Percentiles rank a stretch among this genome's conserved stretches.
Evolutionary conservation across 2,113 vertebrate genomes (phyloP).

Genomic region (Pelobates fuscus): DNA sequence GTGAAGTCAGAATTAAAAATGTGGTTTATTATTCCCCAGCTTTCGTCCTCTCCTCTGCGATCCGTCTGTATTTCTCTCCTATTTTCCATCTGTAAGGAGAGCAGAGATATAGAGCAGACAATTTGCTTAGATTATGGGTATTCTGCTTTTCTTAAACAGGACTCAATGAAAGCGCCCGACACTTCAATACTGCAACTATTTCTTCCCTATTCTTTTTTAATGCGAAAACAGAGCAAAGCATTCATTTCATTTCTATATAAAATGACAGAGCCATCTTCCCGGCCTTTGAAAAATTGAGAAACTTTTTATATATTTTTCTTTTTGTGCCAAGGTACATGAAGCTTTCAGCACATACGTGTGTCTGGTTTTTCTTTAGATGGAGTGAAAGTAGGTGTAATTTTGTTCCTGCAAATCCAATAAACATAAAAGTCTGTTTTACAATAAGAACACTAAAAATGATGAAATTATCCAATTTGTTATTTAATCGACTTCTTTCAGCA

Average conservation of each 20-base stretch:
- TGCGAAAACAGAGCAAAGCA: conserved; percentile 6
- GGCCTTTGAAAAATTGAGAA: conserved; percentile 23
- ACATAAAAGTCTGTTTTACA: background rate
- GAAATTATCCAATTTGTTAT: too few relatives aligned
- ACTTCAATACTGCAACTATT: conserved; percentile 32
- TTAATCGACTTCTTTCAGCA: too few relatives aligned
- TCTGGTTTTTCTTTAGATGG: conserved; percentile 17
- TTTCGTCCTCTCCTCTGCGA: background rate
- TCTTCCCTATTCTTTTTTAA: conserved; percentile 35
- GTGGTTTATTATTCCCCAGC: background rate
- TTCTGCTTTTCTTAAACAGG: conserved; percentile 40
- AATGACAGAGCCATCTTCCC: conserved; percentile 25
- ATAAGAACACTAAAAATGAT: background rate
- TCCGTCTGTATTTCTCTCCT: conserved; percentile 2
- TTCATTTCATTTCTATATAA: conserved; percentile 44
- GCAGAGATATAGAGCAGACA: conserved; percentile 32
- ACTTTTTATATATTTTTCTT: conserved; percentile 5
- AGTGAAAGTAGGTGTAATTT: conserved; percentile 10
- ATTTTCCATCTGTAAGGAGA: conserved; percentile 4
- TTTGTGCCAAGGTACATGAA: background rate
- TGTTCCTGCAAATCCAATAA: background rate
- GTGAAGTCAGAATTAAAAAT: conserved; percentile 6
- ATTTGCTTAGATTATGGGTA: conserved; percentile 47
- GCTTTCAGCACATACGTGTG: conserved; percentile 28
- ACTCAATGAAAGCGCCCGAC: conserved; percentile 32